These are phyloP conservation scores for Plecturocebus donacophilus DNA, from an alignment of 2,113 vertebrate species.

Conservation along the genomic window DNA sequence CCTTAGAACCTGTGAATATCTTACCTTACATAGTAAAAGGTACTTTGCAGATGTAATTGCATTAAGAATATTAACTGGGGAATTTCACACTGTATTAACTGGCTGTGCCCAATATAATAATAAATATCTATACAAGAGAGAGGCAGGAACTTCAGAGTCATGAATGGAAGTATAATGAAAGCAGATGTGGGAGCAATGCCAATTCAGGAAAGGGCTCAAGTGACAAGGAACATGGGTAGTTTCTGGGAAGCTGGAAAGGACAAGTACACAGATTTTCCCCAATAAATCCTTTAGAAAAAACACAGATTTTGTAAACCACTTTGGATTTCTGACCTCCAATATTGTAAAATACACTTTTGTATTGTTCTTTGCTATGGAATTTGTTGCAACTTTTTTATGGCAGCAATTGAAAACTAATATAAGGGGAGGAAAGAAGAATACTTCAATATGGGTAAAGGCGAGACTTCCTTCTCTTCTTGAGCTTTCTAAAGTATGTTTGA, in stretches of 20 bases:
- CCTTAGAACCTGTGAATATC: no score
- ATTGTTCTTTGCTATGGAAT: neutral
- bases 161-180: neutral
- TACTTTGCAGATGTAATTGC: neutral
- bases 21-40: rapidly evolving
- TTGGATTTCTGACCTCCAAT: neutral
- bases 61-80: neutral
- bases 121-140: neutral
- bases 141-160: neutral
- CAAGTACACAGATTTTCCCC: neutral
- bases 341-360: neutral
- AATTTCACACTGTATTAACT: neutral
- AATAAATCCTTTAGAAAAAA: neutral
- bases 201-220: neutral
- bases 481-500: neutral
- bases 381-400: neutral
- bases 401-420: neutral
- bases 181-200: neutral
- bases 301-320: neutral
- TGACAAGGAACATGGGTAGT: neutral
- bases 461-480: neutral
- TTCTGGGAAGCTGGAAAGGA: neutral
- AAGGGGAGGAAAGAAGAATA: neutral
- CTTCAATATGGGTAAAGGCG: neutral
- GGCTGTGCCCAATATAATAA: neutral